These are phyloP conservation scores for Dasyurus viverrinus DNA, from an alignment of 2,113 vertebrate genomes.

Conservation along the genomic window DNA sequence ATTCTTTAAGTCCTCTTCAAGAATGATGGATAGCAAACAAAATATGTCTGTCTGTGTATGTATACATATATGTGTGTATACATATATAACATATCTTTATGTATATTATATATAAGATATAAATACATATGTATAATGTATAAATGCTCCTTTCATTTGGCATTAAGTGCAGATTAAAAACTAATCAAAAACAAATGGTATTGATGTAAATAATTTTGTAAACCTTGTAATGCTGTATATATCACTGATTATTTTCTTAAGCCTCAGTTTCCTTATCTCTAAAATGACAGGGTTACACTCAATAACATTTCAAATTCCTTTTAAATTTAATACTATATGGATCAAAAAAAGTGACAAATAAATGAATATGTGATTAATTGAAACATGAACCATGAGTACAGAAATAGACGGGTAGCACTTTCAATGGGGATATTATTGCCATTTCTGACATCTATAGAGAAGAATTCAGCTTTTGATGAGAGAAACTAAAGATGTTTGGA, in stretches of 20 bases:
- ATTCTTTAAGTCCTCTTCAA: too few relatives aligned
- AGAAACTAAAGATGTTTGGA: slow-evolving; percentile 57
- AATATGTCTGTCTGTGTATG: not conserved
- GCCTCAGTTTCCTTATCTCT: not conserved
- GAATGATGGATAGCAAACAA: too few relatives aligned
- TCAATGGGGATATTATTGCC: slow-evolving; percentile 33
- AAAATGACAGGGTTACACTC: not conserved
- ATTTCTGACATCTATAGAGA: slow-evolving; percentile 43
- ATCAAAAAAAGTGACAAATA: not conserved
- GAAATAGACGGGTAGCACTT: not conserved
- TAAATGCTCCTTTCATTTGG: not conserved
- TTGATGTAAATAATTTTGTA: not conserved
- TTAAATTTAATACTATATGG: slow-evolving; percentile 11
- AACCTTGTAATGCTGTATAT: not conserved
- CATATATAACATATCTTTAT: not conserved
- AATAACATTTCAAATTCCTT: not conserved
- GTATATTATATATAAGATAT: not conserved
- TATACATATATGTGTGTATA: not conserved
- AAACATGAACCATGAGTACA: not conserved
- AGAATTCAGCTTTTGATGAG: not conserved
- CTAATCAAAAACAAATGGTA: not conserved
- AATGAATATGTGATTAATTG: not conserved
- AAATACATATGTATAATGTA: not conserved
- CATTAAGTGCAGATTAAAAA: not conserved
- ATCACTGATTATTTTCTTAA: not conserved